Percentiles rank a stretch among this genome's conserved stretches.
phyloP scores from a whole-genome alignment of 2,797 vertebrate genomes.

The Cephalopachus bancanus region DNA sequence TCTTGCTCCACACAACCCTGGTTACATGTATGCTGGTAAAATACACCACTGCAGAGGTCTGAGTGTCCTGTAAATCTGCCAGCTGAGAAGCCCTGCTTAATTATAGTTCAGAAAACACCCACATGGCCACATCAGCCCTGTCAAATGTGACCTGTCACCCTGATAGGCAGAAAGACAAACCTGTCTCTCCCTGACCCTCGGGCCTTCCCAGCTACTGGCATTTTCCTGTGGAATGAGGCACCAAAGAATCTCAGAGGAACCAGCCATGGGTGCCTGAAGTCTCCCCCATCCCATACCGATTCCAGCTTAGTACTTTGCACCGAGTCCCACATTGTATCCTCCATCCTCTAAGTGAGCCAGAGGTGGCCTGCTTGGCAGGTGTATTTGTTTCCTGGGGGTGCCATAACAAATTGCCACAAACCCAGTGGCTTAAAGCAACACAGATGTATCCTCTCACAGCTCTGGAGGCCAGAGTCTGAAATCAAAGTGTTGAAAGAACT shows the following conservation, averaged over 20 bases:
- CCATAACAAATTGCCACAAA: fast-evolving
- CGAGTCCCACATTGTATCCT: too few species aligned
- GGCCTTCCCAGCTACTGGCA: neutral
- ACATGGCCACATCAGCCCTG: constrained; percentile 38
- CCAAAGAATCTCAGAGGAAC: neutral
- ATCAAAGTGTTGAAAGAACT: neutral
- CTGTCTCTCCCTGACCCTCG: neutral
- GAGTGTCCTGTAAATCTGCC: constrained; percentile 74
- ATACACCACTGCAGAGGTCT: constrained; percentile 62
- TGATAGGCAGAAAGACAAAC: neutral
- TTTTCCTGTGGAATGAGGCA: neutral
- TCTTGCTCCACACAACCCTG: constrained; percentile 59
- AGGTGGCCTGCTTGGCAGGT: neutral
- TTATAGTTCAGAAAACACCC: constrained; percentile 75
- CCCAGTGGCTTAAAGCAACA: neutral
- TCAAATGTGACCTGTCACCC: constrained; percentile 40
- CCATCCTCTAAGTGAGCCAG: neutral
- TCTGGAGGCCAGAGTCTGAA: neutral
- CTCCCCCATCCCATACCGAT: too few species aligned
- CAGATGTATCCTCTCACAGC: neutral
- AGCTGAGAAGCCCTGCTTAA: constrained; percentile 78
- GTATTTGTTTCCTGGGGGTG: too few species aligned
- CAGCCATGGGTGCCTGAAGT: neutral
- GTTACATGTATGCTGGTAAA: constrained; percentile 63
- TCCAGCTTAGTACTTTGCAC: neutral